Base-by-base conservation (phyloP, 2,888 invertebrate genomes). In the Odontocerum albicorne region DNA sequence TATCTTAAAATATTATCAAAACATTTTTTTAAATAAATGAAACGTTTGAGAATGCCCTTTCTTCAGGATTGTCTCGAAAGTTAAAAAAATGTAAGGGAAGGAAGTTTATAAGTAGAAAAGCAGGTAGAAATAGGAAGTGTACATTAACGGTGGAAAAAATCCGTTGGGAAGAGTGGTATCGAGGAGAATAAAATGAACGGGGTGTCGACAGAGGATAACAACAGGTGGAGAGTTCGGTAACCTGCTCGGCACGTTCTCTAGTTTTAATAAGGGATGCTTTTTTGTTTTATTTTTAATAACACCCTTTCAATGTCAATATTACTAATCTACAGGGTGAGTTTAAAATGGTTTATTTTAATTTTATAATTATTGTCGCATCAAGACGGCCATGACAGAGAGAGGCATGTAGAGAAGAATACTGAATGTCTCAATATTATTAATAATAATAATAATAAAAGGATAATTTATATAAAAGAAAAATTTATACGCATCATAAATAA, bases 131-230 rank as follows among this genome's bases (percentile, higher is more conserved):
- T 40, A 57, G 57, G 57, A 57, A 57, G 44, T 33, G 44, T 31
- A 49, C 43, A 49, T 57, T 49, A 57, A 57, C 57, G 57, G 53
- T 49, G 49, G 53, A 53, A 53, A 57, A 49, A 42, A 57, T 57
- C 57, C 57, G 57, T 57, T 57, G 57, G 50, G 16, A 6, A n/a
- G n/a, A 10, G 10, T 27, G 10, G 27, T 27, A 10, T 27, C 27
- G 27, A 27, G 10, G 27, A 27, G 27, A 10, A 27, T 10, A 10
- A 27, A n/a, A n/a, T n/a, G n/a, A n/a, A n/a, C n/a, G n/a, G 27
- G 27, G 10, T 7, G 27, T 27, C 4, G 10, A 27, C n/a, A 10
- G 10, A 27, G 27, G 27, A 27, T 27, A 4, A 27, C 27, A 27
- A 27, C 27, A 27, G 27, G 27, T 27, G 27, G 27, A 7, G 27